Percentiles rank a stretch among this genome's conserved stretches.
Evolutionary conservation across 2,113 vertebrate species (phyloP).

Genomic region (Hepsetus odoe): DNA sequence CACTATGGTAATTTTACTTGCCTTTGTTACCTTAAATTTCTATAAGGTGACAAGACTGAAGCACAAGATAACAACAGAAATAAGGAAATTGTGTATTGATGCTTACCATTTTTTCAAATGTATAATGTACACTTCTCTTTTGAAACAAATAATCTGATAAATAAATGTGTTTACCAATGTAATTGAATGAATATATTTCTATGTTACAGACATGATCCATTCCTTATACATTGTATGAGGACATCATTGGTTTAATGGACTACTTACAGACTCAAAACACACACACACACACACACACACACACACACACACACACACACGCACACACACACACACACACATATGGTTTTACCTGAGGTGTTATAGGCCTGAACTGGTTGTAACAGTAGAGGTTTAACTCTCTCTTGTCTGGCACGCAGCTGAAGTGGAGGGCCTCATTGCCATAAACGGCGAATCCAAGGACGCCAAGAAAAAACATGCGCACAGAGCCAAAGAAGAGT

Average conservation of each 20-base stretch:
- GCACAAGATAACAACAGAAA: too few relatives aligned
- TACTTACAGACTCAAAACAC: too few relatives aligned
- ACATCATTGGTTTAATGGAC: neutral
- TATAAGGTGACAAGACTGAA: too few relatives aligned
- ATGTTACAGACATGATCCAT: too few relatives aligned
- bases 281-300: too few relatives aligned
- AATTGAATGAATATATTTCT: too few relatives aligned
- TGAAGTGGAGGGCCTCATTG: conserved; percentile 89
- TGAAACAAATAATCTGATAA: neutral
- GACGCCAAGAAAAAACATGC: conserved; percentile 83
- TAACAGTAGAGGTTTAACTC: conserved; percentile 86
- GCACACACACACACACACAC: too few relatives aligned
- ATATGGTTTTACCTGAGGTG: conserved; percentile 79
- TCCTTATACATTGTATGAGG: neutral
- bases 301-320: too few relatives aligned
- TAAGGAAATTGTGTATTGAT: too few relatives aligned
- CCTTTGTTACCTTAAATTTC: neutral
- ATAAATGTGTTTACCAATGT: too few relatives aligned
- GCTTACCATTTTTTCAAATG: too few relatives aligned
- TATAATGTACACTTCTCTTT: too few relatives aligned
- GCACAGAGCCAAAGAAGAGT: conserved; percentile 86
- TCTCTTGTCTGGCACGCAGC: conserved; percentile 80
- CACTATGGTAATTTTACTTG: neutral
- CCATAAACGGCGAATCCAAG: conserved; percentile 87
- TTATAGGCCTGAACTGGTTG: conserved; percentile 88